Conservation (phyloP, 2,888 invertebrate genomes). For the Nysson spinosus region DNA sequence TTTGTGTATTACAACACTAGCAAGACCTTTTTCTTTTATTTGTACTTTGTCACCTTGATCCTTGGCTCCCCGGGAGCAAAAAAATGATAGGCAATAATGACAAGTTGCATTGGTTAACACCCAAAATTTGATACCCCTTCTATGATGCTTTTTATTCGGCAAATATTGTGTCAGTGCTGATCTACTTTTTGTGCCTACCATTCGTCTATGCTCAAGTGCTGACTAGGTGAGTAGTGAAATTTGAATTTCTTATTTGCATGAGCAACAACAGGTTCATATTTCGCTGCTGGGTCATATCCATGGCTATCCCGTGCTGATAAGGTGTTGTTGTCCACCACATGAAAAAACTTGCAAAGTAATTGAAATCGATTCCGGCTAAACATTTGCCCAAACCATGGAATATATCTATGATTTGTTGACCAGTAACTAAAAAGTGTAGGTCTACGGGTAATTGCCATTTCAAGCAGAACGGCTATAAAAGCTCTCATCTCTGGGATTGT, state of each 20-base stretch:
- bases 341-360: too few species aligned
- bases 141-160: too few species aligned
- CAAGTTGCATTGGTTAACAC: constrained; percentile 54
- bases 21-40: constrained; percentile 13
- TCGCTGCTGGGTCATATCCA: too few species aligned
- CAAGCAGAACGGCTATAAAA: too few species aligned
- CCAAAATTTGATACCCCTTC: constrained; percentile 52
- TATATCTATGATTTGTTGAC: too few species aligned
- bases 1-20: constrained; percentile 7
- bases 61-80: constrained; percentile 8
- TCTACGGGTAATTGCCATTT: constrained; percentile 32
- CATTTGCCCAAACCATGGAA: too few species aligned
- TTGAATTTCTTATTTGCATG: too few species aligned
- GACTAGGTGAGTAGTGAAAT: constrained; percentile 47
- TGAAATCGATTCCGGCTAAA: too few species aligned
- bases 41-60: not conserved
- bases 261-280: too few species aligned
- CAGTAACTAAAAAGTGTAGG: constrained; percentile 39
- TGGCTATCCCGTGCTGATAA: too few species aligned
- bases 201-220: constrained; percentile 56
- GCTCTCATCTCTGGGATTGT: too few species aligned
- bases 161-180: constrained; percentile 54
- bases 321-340: too few species aligned
- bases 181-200: constrained; percentile 54
- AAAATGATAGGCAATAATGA: constrained; percentile 30